A percentile compares a stretch with the other conserved stretches of the same genome.
Conservation (phyloP, 2,797 vertebrate genomes). For the Centroberyx gerrardi region DNA sequence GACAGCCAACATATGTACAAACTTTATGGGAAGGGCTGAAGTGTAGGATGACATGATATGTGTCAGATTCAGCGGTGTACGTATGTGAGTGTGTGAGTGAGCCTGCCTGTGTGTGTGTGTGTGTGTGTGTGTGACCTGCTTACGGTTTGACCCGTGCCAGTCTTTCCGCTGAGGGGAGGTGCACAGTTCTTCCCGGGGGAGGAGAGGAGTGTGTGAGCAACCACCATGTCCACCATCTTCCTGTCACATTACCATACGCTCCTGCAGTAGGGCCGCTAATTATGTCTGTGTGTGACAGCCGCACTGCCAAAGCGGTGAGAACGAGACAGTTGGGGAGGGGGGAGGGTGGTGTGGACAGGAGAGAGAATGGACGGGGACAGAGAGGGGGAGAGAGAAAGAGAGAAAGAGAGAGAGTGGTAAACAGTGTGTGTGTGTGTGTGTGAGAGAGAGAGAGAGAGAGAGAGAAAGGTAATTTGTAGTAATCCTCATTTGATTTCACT, state of each 20-base stretch:
- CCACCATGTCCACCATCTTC: conserved; percentile 70
- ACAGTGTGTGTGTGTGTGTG: background rate
- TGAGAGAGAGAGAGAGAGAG: background rate
- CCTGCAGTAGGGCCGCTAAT: conserved; percentile 76
- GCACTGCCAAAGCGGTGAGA: conserved; percentile 63
- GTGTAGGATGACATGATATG: background rate
- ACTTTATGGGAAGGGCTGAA: background rate
- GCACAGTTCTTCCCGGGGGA: conserved; percentile 41
- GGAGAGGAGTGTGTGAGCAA: conserved; percentile 63
- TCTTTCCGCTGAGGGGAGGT: conserved; percentile 27
- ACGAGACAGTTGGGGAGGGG: conserved; percentile 46
- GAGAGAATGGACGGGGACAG: background rate
- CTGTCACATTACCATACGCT: conserved; percentile 83
- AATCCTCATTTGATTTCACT: conserved; percentile 33
- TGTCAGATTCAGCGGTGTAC: background rate
- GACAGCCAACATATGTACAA: background rate
- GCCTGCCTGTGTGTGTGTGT: conserved; percentile 26
- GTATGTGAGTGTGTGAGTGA: background rate
- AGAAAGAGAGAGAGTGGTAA: background rate
- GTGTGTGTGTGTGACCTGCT: conserved; percentile 23
- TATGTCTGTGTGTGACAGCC: conserved; percentile 77
- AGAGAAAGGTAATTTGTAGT: conserved; percentile 19
- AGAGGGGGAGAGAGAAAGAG: background rate
- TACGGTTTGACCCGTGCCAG: conserved; percentile 49
- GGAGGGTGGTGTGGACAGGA: background rate